Conservation (phyloP, 2,113 vertebrate species). For the Callorhinus ursinus region DNA sequence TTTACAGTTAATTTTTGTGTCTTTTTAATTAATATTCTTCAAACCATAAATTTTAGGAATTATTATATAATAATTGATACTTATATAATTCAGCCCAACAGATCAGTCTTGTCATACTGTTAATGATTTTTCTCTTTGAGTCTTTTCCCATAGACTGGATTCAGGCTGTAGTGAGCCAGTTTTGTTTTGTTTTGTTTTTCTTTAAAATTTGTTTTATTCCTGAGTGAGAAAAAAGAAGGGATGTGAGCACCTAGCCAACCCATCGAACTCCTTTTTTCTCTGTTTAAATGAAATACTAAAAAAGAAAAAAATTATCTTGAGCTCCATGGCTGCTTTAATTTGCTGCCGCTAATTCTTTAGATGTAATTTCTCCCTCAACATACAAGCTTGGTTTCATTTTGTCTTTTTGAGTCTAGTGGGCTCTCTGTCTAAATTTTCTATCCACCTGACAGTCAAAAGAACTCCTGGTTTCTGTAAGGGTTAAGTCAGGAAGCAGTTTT, state of each 20-base stretch:
- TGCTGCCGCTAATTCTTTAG: background rate
- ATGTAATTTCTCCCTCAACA: slow-evolving; percentile 26
- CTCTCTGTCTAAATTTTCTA: slow-evolving; percentile 78
- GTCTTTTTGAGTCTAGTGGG: slow-evolving; percentile 24
- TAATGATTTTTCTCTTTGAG: background rate
- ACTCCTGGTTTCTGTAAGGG: slow-evolving; percentile 81
- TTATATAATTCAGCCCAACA: background rate
- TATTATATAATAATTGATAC: background rate
- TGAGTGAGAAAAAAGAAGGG: background rate
- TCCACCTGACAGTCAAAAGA: slow-evolving; percentile 83
- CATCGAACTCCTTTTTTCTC: background rate
- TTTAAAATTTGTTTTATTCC: slow-evolving; percentile 37
- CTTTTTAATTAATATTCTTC: background rate
- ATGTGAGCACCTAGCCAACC: background rate
- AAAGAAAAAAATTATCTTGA: background rate
- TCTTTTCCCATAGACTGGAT: background rate
- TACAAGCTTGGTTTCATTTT: slow-evolving; percentile 36
- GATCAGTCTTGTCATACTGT: background rate
- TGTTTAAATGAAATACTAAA: background rate
- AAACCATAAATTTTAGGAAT: slow-evolving; percentile 26
- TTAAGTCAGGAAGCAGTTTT: slow-evolving; percentile 88
- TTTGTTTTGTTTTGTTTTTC: background rate
- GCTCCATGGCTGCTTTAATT: background rate
- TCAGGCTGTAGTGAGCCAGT: background rate
- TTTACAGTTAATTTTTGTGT: background rate